Percentiles rank a stretch among this genome's conserved stretches.
These are phyloP conservation scores for Lithophane socia DNA, from an alignment of 2,888 invertebrate species.

Conservation along the genomic window DNA sequence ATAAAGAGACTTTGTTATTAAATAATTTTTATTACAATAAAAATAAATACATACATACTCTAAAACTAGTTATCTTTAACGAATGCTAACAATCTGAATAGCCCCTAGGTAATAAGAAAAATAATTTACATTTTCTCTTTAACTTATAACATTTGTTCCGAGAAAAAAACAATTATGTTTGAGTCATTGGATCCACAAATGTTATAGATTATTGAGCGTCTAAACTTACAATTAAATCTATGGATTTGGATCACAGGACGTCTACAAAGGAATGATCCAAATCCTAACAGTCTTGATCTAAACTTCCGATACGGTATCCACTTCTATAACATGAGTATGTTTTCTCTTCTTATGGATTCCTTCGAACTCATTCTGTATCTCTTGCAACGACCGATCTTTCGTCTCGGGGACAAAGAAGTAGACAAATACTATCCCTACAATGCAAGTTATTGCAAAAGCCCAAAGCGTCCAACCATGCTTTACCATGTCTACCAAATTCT, in stretches of 20 bases:
- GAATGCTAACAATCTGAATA: slow-evolving; percentile 52
- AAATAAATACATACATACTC: slow-evolving; percentile 60
- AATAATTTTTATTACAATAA: slow-evolving; percentile 52
- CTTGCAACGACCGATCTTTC: slow-evolving; percentile 89
- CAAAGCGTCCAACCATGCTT: slow-evolving; percentile 92
- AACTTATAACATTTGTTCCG: slow-evolving; percentile 37
- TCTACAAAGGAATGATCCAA: slow-evolving; percentile 24
- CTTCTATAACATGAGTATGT: slow-evolving; percentile 86
- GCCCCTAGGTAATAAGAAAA: slow-evolving; percentile 53
- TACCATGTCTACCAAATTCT: slow-evolving; percentile 89
- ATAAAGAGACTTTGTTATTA: slow-evolving; percentile 6
- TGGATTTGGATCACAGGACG: slow-evolving; percentile 28
- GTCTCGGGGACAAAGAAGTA: slow-evolving; percentile 93
- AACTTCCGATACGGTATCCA: slow-evolving; percentile 81
- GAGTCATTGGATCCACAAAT: neutral
- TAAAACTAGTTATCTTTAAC: slow-evolving; percentile 54
- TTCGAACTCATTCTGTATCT: slow-evolving; percentile 89
- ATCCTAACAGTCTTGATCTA: slow-evolving; percentile 68
- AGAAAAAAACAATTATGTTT: neutral
- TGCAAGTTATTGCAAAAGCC: slow-evolving; percentile 91
- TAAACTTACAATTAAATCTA: slow-evolving; percentile 36
- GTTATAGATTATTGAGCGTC: slow-evolving; percentile 34
- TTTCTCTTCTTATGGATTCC: slow-evolving; percentile 84
- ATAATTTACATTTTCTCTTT: slow-evolving; percentile 63
- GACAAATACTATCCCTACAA: slow-evolving; percentile 91